Conservation (phyloP, 2,797 vertebrate species). For the Leptodactylus fallax region DNA sequence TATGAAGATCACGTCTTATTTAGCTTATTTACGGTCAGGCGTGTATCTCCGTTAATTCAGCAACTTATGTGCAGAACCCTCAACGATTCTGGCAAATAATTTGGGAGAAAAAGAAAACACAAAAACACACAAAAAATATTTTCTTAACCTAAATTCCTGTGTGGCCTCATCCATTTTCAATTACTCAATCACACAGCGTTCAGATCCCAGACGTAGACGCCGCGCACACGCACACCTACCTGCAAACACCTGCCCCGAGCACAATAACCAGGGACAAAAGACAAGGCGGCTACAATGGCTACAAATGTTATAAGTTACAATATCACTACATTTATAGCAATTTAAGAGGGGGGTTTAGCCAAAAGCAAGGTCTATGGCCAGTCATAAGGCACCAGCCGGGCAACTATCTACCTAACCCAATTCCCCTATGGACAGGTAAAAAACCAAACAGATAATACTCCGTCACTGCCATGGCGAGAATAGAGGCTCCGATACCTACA, state of each 20-base stretch:
- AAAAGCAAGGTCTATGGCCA: not conserved
- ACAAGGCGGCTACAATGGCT: too few species aligned
- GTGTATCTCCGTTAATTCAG: constrained; percentile 13
- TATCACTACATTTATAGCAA: not conserved
- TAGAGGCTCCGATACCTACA: too few species aligned
- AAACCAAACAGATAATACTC: too few species aligned
- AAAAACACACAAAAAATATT: not conserved
- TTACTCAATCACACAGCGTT: not conserved
- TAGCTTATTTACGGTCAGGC: not conserved
- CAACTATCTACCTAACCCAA: too few species aligned
- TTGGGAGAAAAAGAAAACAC: not conserved
- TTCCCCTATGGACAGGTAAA: too few species aligned
- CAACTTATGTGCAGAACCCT: not conserved
- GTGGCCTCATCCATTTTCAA: constrained; percentile 30
- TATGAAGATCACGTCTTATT: not conserved
- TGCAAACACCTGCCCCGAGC: too few species aligned
- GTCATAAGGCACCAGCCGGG: too few species aligned
- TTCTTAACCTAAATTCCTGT: not conserved
- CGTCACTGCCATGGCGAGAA: too few species aligned
- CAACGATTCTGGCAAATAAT: not conserved
- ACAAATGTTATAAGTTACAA: too few species aligned
- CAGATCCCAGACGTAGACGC: not conserved
- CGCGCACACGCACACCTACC: not conserved
- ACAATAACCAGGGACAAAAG: too few species aligned
- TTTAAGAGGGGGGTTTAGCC: not conserved